phyloP scores from a whole-genome alignment of 1,140 invertebrate species.

The Drosophila littoralis region DNA sequence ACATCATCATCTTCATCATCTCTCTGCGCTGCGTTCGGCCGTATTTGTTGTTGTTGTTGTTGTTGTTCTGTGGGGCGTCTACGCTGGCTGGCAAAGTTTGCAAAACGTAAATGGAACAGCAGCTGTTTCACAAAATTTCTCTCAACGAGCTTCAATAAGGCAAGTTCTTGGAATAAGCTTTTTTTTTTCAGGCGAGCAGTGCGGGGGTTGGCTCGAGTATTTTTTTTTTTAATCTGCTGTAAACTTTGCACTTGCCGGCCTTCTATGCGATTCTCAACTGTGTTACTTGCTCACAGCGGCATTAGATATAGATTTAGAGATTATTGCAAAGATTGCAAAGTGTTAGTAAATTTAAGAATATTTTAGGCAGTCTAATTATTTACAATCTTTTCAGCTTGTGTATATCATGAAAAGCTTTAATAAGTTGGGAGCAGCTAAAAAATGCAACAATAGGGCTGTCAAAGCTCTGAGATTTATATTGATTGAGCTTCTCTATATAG shows the following conservation, averaged over 20 bases:
- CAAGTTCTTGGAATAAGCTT: constrained; percentile 4
- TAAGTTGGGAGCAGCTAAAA: too few species aligned
- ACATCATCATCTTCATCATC: constrained; percentile 21
- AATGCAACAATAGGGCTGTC: too few species aligned
- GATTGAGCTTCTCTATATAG: too few species aligned
- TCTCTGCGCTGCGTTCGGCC: not conserved
- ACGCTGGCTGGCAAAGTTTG: constrained; percentile 19
- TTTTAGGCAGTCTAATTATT: not conserved
- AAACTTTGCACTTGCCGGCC: not conserved
- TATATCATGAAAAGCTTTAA: too few species aligned
- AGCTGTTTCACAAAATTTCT: constrained; percentile 10
- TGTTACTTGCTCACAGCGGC: not conserved
- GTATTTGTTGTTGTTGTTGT: not conserved
- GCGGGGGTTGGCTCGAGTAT: not conserved
- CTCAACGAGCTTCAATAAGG: constrained; percentile 13
- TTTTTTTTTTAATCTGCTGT: not conserved
- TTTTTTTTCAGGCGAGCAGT: not conserved
- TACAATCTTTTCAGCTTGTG: too few species aligned
- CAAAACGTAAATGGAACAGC: constrained; percentile 8
- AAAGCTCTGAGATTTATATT: too few species aligned
- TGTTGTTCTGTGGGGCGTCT: constrained; percentile 13
- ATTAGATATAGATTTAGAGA: not conserved
- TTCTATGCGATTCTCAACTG: not conserved
- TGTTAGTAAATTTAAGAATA: too few species aligned
- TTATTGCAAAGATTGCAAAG: too few species aligned